These are phyloP conservation scores for Aptenodytes forsteri DNA, from an alignment of 2,113 vertebrate genomes.

Conservation along the genomic window DNA sequence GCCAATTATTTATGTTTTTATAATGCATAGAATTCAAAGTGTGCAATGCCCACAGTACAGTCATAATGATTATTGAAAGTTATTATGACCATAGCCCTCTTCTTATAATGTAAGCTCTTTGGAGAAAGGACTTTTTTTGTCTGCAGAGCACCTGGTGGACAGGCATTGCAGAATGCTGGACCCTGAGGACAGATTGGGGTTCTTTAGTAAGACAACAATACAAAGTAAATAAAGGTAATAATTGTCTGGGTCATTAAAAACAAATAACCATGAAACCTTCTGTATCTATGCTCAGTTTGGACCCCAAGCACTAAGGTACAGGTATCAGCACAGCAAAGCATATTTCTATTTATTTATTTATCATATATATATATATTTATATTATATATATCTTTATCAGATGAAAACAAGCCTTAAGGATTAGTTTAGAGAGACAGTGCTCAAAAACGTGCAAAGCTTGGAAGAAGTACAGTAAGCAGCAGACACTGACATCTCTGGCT, in stretches of 20 bases:
- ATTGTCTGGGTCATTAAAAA: not conserved
- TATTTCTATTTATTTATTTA: not conserved
- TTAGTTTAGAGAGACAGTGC: not conserved
- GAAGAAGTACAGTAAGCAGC: not conserved
- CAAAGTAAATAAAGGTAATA: not conserved
- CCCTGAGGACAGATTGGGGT: not conserved
- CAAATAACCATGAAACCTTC: not conserved
- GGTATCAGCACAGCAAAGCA: not conserved
- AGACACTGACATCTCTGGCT: not conserved
- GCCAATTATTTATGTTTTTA: not conserved
- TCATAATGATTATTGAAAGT: not conserved
- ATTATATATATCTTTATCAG: not conserved
- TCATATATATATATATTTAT: not conserved
- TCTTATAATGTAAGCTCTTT: not conserved
- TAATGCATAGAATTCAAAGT: not conserved
- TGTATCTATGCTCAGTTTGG: not conserved
- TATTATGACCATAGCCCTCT: not conserved
- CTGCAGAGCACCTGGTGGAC: not conserved
- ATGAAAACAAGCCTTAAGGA: not conserved
- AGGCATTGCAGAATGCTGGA: not conserved
- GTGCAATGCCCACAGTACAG: not conserved
- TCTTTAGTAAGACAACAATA: not conserved
- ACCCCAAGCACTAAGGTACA: not conserved
- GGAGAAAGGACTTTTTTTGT: not conserved
- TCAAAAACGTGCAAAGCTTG: not conserved